A percentile compares a stretch with the other conserved stretches of the same genome.
Evolutionary conservation across 2,888 invertebrate genomes (phyloP).

Genomic region (Aphodius sticticus): DNA sequence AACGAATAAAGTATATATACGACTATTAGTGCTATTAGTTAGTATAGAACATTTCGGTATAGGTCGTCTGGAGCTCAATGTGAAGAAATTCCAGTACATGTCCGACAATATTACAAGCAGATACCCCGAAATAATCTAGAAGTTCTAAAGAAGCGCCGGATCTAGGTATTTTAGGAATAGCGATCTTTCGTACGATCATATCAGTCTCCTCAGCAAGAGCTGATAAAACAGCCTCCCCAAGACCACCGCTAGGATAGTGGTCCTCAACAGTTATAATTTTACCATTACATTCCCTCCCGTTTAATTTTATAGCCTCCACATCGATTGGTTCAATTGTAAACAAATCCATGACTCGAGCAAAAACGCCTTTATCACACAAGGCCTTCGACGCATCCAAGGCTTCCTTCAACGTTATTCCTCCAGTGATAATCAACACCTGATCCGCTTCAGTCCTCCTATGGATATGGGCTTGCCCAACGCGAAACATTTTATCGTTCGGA

Average conservation of each 20-base stretch:
- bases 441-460: conserved; percentile 77
- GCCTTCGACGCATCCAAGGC: conserved; percentile 81
- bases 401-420: conserved; percentile 91
- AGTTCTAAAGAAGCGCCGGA: conserved; percentile 88
- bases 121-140: conserved; percentile 87
- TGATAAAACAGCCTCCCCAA: conserved; percentile 91
- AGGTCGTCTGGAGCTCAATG: not conserved
- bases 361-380: conserved; percentile 71
- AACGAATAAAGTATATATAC: not conserved
- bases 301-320: conserved; percentile 70
- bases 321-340: conserved; percentile 97
- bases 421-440: conserved; percentile 84
- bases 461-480: conserved; percentile 78
- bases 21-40: not conserved
- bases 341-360: conserved; percentile 85
- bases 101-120: conserved; percentile 63
- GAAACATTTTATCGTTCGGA: conserved; percentile 70
- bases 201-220: conserved; percentile 76
- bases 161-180: conserved; percentile 82
- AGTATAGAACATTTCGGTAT: not conserved
- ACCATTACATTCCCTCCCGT: conserved; percentile 79
- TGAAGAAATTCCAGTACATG: conserved; percentile 12
- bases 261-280: conserved; percentile 92
- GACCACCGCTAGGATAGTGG: conserved; percentile 92
- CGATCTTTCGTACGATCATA: conserved; percentile 76